These are phyloP conservation scores for Cataglyphis cursor DNA, from an alignment of 2,888 invertebrate species.

Conservation along the genomic window DNA sequence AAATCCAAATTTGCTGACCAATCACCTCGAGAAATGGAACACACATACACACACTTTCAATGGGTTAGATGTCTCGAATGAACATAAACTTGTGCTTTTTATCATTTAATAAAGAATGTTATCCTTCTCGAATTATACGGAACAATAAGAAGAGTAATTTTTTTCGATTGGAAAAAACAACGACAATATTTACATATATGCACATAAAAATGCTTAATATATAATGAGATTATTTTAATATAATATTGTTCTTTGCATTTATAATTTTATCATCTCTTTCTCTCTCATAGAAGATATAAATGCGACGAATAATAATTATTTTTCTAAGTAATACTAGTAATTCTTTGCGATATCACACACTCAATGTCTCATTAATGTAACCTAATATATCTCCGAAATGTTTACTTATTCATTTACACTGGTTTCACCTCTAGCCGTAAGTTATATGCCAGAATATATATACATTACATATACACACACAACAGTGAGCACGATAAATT, in stretches of 20 bases:
- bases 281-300: not conserved
- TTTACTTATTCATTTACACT: constrained; percentile 14
- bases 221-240: not conserved
- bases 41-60: constrained; percentile 29
- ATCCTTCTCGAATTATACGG: not conserved
- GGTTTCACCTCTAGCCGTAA: constrained; percentile 8
- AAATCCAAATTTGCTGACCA: constrained; percentile 76
- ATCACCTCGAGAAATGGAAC: constrained; percentile 50
- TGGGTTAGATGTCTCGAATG: constrained; percentile 16
- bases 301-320: not conserved
- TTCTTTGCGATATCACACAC: not conserved
- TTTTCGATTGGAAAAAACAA: not conserved
- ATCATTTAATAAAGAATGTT: not conserved
- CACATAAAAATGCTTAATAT: not conserved
- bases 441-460: constrained; percentile 10
- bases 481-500: constrained; percentile 45
- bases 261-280: not conserved
- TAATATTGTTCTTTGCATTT: not conserved
- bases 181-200: not conserved
- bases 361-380: constrained; percentile 19
- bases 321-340: not conserved
- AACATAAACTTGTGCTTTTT: not conserved
- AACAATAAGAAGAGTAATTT: not conserved
- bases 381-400: constrained; percentile 10
- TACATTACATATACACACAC: not conserved